These are phyloP conservation scores for Scaptomyza reducta DNA, from an alignment of 2,888 invertebrate genomes.

Conservation along the genomic window DNA sequence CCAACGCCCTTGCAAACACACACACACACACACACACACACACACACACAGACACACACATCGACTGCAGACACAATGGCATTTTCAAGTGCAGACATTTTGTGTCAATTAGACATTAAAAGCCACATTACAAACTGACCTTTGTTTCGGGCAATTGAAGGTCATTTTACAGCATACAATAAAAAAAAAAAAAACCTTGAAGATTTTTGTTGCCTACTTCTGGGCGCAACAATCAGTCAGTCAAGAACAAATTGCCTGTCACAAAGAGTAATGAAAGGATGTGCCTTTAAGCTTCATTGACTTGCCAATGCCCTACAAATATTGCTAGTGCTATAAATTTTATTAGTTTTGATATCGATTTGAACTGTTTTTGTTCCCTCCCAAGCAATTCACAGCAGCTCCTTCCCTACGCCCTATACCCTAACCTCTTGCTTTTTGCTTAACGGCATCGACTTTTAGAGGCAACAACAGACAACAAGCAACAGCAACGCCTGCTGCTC, in stretches of 20 bases:
- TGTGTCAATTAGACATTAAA: constrained; percentile 65
- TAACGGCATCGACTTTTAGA: constrained; percentile 6
- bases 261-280: background rate
- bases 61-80: constrained; percentile 18
- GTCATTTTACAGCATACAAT: constrained; percentile 20
- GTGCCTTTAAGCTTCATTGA: background rate
- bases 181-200: background rate
- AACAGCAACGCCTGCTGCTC: constrained; percentile 22
- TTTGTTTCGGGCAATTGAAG: constrained; percentile 34
- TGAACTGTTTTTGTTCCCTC: too few relatives aligned
- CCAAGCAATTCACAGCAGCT: too few relatives aligned
- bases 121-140: constrained; percentile 47
- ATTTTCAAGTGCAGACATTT: constrained; percentile 71
- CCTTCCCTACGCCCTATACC: too few relatives aligned
- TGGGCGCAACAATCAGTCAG: constrained; percentile 17
- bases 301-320: background rate
- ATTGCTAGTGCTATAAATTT: too few relatives aligned
- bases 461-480: constrained; percentile 6
- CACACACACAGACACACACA: constrained; percentile 13
- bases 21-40: constrained; percentile 15
- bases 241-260: constrained; percentile 37
- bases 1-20: constrained; percentile 15
- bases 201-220: constrained; percentile 6
- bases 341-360: too few relatives aligned
- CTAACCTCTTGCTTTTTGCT: background rate